A percentile compares a stretch with the other conserved stretches of the same genome.
Conservation (phyloP, 1,140 invertebrate species). For the Doryteuthis pealeii region DNA sequence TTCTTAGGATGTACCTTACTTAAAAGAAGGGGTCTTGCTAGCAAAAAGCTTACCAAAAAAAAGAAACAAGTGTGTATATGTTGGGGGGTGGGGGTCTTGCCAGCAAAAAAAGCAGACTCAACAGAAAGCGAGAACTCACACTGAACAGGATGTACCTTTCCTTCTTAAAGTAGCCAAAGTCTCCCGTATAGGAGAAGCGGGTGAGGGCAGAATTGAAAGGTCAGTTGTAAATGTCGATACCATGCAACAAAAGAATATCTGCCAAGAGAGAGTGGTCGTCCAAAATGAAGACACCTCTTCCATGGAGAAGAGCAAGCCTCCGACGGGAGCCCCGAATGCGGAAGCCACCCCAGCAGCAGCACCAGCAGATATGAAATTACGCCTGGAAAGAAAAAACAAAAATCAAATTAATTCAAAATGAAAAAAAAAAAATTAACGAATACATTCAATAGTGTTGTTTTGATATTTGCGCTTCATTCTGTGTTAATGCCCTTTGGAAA, state of each 20-base stretch:
- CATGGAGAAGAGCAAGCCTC: conserved; percentile 93
- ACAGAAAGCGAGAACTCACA: conserved; percentile 28
- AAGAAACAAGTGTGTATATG: too few species aligned
- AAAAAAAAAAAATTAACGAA: background rate
- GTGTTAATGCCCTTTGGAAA: too few species aligned
- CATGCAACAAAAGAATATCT: conserved; percentile 63
- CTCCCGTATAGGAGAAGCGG: conserved; percentile 55
- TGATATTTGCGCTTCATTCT: too few species aligned
- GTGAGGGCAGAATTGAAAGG: conserved; percentile 60
- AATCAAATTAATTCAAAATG: too few species aligned
- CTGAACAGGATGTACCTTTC: conserved; percentile 56
- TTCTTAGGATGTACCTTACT: too few species aligned
- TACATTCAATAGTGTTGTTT: too few species aligned
- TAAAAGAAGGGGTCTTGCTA: too few species aligned
- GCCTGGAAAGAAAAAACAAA: conserved; percentile 64
- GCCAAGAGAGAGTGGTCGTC: conserved; percentile 60
- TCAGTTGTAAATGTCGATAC: conserved; percentile 61
- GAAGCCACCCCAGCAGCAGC: conserved; percentile 93
- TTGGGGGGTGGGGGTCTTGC: too few species aligned
- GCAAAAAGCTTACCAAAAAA: too few species aligned
- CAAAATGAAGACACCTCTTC: conserved; percentile 76
- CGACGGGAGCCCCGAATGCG: conserved; percentile 95
- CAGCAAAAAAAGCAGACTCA: conserved; percentile 46
- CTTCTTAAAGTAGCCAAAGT: conserved; percentile 59
- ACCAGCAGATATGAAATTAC: conserved; percentile 97